Conservation (phyloP, 2,888 invertebrate species). For the Electrophaes corylata region DNA sequence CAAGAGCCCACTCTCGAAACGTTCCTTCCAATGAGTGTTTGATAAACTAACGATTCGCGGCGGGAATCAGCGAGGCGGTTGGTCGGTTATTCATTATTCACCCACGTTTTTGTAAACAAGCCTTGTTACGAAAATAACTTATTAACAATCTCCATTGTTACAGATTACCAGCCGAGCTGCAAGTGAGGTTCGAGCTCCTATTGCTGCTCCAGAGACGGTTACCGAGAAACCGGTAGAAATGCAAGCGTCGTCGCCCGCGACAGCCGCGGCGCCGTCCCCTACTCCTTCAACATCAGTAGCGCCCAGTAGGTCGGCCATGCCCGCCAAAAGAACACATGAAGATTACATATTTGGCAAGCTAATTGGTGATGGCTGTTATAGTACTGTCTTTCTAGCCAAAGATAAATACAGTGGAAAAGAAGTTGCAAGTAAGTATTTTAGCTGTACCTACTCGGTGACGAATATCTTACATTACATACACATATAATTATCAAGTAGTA, state of each 20-base stretch:
- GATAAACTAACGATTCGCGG: slow-evolving; percentile 42
- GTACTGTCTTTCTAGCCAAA: slow-evolving; percentile 96
- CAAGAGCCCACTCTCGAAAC: slow-evolving; percentile 65
- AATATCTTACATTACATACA: too few species aligned
- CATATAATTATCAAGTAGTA: too few species aligned
- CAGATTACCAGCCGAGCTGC: slow-evolving; percentile 72
- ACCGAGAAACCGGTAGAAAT: slow-evolving; percentile 79
- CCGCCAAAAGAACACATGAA: slow-evolving; percentile 89
- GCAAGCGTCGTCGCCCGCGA: slow-evolving; percentile 78
- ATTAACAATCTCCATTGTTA: slow-evolving; percentile 50
- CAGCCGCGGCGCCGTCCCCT: slow-evolving; percentile 61
- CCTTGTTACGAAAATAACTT: slow-evolving; percentile 28
- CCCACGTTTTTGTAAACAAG: slow-evolving; percentile 43
- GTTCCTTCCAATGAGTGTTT: slow-evolving; percentile 54
- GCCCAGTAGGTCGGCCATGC: slow-evolving; percentile 67
- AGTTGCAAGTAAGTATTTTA: slow-evolving; percentile 93
- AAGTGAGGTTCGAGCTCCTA: slow-evolving; percentile 79
- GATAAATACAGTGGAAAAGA: slow-evolving; percentile 95
- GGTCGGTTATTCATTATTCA: slow-evolving; percentile 37
- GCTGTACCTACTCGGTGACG: neutral
- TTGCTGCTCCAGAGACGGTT: slow-evolving; percentile 81
- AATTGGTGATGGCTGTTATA: slow-evolving; percentile 98
- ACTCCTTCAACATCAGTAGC: slow-evolving; percentile 71
- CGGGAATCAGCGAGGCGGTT: slow-evolving; percentile 45
- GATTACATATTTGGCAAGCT: slow-evolving; percentile 98